phyloP scores from a whole-genome alignment of 1,140 invertebrate genomes.

The Pseudomyrmex cubaensis region DNA sequence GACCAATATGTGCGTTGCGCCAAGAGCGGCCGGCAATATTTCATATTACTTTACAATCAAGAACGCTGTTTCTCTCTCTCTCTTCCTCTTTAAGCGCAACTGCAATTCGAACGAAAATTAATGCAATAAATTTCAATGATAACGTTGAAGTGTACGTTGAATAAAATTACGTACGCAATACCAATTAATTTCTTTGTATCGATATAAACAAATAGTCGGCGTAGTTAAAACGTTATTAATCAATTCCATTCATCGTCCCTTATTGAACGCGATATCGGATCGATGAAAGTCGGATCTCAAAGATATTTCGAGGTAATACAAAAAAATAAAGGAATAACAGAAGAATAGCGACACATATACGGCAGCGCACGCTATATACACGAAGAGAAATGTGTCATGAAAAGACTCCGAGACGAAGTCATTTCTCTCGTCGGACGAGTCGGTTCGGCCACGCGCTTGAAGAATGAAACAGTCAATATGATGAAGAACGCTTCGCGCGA shows the following conservation, averaged over 20 bases:
- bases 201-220: background rate
- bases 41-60: constrained; percentile 60
- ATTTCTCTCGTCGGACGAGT: constrained; percentile 32
- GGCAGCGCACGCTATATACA: background rate
- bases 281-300: too few relatives aligned
- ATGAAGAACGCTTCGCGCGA: constrained; percentile 38
- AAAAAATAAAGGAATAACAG: too few relatives aligned
- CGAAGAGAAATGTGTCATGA: background rate
- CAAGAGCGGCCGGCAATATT: constrained; percentile 39
- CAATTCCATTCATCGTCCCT: too few relatives aligned
- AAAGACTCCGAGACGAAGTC: constrained; percentile 12
- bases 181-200: background rate
- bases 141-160: background rate
- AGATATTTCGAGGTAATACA: too few relatives aligned
- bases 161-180: too few relatives aligned
- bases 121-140: background rate
- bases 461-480: constrained; percentile 60
- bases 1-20: constrained; percentile 43
- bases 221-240: too few relatives aligned
- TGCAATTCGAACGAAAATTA: background rate
- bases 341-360: background rate
- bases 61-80: background rate
- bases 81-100: background rate
- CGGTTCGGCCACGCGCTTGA: constrained; percentile 19
- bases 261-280: too few relatives aligned